phyloP scores from a whole-genome alignment of 2,888 invertebrate species.

The Pollenia angustigena region DNA sequence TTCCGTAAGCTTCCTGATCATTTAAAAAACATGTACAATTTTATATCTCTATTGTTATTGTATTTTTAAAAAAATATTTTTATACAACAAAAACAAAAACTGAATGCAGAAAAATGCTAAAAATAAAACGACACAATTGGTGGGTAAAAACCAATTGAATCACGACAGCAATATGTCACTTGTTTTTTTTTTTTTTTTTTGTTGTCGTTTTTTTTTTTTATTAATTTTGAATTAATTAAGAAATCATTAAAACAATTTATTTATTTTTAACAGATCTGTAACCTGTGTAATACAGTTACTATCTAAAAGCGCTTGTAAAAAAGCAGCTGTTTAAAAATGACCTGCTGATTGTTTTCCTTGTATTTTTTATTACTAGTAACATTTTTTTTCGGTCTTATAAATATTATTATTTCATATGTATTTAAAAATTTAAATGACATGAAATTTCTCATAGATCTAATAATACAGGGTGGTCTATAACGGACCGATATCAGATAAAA shows the following conservation, averaged over 20 bases:
- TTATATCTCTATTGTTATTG: background rate
- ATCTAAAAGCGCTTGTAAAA: background rate
- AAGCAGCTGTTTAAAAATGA: slow-evolving; percentile 23
- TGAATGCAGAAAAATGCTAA: slow-evolving; percentile 43
- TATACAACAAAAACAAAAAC: background rate
- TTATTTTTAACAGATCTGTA: slow-evolving; percentile 3
- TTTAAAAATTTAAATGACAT: too few relatives aligned
- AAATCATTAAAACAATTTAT: slow-evolving; percentile 17
- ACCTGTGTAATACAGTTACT: background rate
- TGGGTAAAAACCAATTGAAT: slow-evolving; percentile 73
- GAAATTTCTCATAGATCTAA: too few relatives aligned
- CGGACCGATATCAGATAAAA: too few relatives aligned
- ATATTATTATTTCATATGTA: background rate
- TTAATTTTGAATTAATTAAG: slow-evolving; percentile 37
- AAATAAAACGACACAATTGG: slow-evolving; percentile 53
- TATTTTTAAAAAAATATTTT: background rate
- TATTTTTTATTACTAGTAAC: background rate
- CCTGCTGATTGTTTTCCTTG: background rate
- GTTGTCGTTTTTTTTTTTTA: background rate
- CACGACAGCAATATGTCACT: slow-evolving; percentile 60
- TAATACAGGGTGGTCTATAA: too few relatives aligned
- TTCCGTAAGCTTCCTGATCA: slow-evolving; percentile 75
- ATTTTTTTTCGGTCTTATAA: background rate
- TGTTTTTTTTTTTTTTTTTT: slow-evolving; percentile 21
- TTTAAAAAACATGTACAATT: slow-evolving; percentile 23